These are phyloP conservation scores for Ptyas mucosa DNA, from an alignment of 2,113 vertebrate species.

Conservation along the genomic window DNA sequence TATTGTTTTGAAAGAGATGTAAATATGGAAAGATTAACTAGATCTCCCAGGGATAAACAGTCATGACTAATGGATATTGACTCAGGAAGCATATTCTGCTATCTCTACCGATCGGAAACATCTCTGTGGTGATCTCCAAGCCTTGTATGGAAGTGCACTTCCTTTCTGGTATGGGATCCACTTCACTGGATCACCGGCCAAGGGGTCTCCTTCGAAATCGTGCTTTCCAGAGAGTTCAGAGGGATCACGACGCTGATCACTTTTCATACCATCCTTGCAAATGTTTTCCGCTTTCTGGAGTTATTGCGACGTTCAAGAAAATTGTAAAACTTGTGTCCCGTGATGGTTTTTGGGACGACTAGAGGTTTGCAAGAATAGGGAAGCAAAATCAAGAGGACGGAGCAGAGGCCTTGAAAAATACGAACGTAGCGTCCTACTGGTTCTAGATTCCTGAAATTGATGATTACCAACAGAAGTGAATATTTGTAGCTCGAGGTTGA, in stretches of 20 bases:
- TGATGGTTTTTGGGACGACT: background rate
- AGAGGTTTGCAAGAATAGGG: background rate
- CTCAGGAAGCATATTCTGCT: background rate
- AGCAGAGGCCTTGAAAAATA: background rate
- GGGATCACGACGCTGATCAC: background rate
- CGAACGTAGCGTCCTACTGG: background rate
- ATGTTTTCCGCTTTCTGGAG: background rate
- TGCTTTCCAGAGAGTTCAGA: background rate
- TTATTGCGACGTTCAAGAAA: background rate
- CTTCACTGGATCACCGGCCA: background rate
- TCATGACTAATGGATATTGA: background rate
- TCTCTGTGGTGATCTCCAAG: background rate
- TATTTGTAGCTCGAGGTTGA: no score
- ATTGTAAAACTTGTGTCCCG: background rate
- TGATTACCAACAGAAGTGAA: background rate
- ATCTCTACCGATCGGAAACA: background rate
- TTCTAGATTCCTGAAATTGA: background rate
- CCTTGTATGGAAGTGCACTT: background rate
- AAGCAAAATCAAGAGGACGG: background rate
- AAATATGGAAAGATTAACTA: background rate
- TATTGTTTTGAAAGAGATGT: background rate
- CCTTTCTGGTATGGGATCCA: no score
- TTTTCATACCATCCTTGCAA: background rate
- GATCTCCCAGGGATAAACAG: background rate
- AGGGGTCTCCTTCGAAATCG: no score